Conservation (phyloP, 2,888 invertebrate species). For the Galerucella calmariensis region DNA sequence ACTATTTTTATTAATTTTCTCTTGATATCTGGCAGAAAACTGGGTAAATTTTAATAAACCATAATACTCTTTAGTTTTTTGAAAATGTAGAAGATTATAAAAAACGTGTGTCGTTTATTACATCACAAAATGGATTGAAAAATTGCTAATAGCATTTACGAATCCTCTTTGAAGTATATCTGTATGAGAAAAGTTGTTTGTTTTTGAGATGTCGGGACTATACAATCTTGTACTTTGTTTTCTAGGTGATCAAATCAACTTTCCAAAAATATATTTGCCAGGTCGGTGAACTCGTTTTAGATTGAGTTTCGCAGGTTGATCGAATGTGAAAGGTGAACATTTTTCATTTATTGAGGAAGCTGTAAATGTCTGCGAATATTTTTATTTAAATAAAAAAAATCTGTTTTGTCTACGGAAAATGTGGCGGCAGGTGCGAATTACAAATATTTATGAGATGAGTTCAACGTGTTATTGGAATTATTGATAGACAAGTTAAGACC, state of each 20-base stretch:
- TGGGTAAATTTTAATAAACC: no score
- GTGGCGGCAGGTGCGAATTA: neutral
- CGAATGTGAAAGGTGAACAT: neutral
- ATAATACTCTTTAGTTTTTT: no score
- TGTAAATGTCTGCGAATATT: no score
- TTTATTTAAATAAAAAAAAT: neutral
- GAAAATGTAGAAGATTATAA: no score
- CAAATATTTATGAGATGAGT: neutral
- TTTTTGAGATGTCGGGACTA: slow-evolving; percentile 10
- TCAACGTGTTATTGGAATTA: neutral
- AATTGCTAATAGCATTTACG: neutral
- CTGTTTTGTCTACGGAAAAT: neutral
- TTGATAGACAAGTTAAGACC: slow-evolving; percentile 1
- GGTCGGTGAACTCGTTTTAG: neutral
- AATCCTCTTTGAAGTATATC: neutral
- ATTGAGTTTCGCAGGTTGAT: neutral
- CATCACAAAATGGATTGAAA: neutral
- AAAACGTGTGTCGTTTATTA: no score
- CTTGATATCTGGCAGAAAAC: no score
- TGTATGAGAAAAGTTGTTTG: slow-evolving; percentile 1
- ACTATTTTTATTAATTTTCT: no score
- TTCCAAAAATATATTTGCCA: slow-evolving; percentile 9
- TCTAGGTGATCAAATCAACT: slow-evolving; percentile 3
- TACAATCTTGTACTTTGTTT: slow-evolving; percentile 6
- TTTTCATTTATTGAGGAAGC: no score